Base-by-base conservation (phyloP, 2,888 invertebrate genomes). In the Drosophila atripex region DNA sequence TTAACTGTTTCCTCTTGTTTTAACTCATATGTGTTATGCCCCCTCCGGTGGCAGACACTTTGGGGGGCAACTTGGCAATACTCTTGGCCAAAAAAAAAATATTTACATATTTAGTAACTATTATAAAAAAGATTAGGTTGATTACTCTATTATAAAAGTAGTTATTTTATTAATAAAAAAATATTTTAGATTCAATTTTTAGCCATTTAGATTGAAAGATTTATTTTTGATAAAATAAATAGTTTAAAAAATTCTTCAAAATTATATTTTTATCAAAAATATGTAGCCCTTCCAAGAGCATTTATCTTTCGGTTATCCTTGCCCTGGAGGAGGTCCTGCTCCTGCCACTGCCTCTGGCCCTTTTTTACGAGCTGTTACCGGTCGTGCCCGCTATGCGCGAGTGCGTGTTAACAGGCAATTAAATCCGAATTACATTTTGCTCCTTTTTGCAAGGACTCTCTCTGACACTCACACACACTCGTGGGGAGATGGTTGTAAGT, bases 381-480 rank as follows among this genome's bases (percentile, higher is more conserved):
- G 70, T 72, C 46, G 52, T 73, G 73, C 57, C 63, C 65, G 76
- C 77, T 82, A 77, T 88, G 84, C 88, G 84, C 85, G 88, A 86
- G 82, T 88, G 88, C 85, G 84, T 88, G 88, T 85, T 86, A 86
- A 88, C 86, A 85, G 87, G 88, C 85, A 88, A 85, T 85, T 88
- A 85, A 85, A 85, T 88, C 80, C 84, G 80, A 86, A 85, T 85
- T 88, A 86, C 86, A 88, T 80, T 86, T 79, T 79, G 88, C 80
- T 77, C 74, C 79, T 77, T 85, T 80, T 73, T 68, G 60, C 72
- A 66, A 35, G 35, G 35, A 35, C 35, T n/a, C n/a, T 6, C 14
- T n/a, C n/a, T n/a, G n/a, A 35, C 35, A 35, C n/a, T n/a, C 35
- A 35, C 35, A 35, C 32, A 32, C 32, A 32, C 32, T 12, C 5